Evolutionary conservation across 1,140 invertebrate genomes (phyloP).

Genomic region (Brachionus calyciflorus): DNA sequence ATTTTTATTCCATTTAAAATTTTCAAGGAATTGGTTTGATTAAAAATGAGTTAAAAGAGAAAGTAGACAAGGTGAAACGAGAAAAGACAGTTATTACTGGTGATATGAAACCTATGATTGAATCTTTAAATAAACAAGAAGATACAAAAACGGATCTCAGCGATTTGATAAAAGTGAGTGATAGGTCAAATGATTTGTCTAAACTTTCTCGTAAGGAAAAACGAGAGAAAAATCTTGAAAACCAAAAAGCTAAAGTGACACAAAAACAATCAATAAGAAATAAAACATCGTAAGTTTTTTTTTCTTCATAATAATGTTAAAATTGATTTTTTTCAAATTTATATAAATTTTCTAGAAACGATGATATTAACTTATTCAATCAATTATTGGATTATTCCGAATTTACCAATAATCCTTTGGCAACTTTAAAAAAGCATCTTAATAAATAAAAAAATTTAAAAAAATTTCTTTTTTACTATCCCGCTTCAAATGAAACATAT

Average conservation of each 20-base stretch:
- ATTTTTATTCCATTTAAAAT: background rate
- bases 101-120: slow-evolving; percentile 39
- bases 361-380: slow-evolving; percentile 37
- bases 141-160: background rate
- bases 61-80: slow-evolving; percentile 21
- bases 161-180: background rate
- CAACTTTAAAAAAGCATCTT: slow-evolving; percentile 23
- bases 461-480: background rate
- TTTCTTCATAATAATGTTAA: no score
- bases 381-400: slow-evolving; percentile 32
- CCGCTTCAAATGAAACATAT: no score
- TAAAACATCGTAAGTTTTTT: slow-evolving; percentile 17
- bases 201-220: slow-evolving; percentile 33
- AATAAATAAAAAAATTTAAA: background rate
- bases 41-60: slow-evolving; percentile 19
- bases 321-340: background rate
- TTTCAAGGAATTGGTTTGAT: slow-evolving; percentile 29
- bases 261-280: slow-evolving; percentile 36
- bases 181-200: background rate
- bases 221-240: slow-evolving; percentile 2
- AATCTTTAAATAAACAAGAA: background rate
- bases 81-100: slow-evolving; percentile 43
- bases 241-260: slow-evolving; percentile 1
- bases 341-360: background rate
- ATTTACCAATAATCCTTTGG: slow-evolving; percentile 38